These are phyloP conservation scores for Somateria mollissima DNA, from an alignment of 2,797 vertebrate genomes.

Conservation along the genomic window DNA sequence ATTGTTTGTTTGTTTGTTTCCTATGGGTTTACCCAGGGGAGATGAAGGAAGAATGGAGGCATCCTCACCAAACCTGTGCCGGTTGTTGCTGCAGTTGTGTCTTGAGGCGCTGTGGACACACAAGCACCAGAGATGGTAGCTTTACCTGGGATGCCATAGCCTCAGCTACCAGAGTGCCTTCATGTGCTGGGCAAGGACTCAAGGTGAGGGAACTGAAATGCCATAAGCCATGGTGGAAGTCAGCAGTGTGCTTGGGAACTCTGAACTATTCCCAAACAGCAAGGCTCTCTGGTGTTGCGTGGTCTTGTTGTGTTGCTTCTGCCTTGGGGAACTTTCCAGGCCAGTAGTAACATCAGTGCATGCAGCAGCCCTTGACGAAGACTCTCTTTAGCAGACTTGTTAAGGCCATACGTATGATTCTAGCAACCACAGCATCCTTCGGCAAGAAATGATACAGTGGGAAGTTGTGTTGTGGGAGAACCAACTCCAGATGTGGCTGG, in stretches of 20 bases:
- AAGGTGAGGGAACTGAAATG: neutral
- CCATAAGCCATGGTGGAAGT: neutral
- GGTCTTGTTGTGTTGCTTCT: neutral
- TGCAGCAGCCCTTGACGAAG: neutral
- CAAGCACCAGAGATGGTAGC: neutral
- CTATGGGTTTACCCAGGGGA: neutral
- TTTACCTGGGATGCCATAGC: rapidly evolving
- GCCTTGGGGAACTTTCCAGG: neutral
- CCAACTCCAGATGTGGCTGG: neutral
- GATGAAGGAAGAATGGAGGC: neutral
- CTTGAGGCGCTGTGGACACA: neutral
- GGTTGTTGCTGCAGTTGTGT: neutral
- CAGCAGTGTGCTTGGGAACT: neutral
- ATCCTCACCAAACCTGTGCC: neutral
- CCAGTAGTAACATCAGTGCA: neutral
- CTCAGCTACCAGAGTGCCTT: neutral
- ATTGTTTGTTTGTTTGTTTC: neutral
- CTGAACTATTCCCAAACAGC: rapidly evolving
- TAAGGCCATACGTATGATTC: neutral
- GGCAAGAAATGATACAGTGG: neutral
- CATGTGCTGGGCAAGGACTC: neutral
- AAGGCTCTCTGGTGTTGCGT: neutral
- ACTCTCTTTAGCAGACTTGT: neutral
- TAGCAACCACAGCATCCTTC: neutral
- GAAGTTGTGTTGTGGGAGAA: neutral